Base-by-base conservation (phyloP, 2,113 vertebrate species). In the Holacanthus passer region DNA sequence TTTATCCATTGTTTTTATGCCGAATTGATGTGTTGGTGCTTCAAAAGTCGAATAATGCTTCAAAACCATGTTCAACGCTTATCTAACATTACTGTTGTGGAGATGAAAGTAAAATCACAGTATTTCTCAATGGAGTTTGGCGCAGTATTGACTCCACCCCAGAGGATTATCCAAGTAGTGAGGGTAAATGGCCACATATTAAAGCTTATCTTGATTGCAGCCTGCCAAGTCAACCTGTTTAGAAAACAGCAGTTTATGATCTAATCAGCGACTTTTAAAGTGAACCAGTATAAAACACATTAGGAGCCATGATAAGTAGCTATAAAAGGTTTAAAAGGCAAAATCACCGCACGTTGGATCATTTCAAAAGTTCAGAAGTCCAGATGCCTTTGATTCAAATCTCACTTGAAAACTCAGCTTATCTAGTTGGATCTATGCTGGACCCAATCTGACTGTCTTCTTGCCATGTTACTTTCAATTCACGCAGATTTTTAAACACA, bases 41-140 rank as follows among this genome's bases (percentile, higher is more conserved):
- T 3, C 1, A 45, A 14, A 75, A 22, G 0, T n/a, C n/a, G n/a
- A n/a, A n/a, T n/a, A 22, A n/a, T 19, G 9, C 2, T 11, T 65
- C 10, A 55, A 41, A 48, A 3, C 32, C 7, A 2, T 20, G 39
- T 58, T 29, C 4, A 39, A 50, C 35, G 0, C 2, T 2, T 2
- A 6, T 10, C 19, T 39, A 31, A 19, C 24, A 17, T 11, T 29
- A 20, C 7, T 31, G 19, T 6, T 55, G 50, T 7, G 8, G 27
- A 45, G n/a, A 63, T 4, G 7, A 41, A 52, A 9, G 0, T 37
- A 43, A 45, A 74, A 78, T 41, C 24, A n/a, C 11, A 24, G 9
- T 5, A 50, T 2, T 77, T 81, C 52, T 39, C 22, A 45, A 19
- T 56, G 58, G 35, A 66, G 35, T 77, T 69, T 55, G 39, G 24